These are phyloP conservation scores for Rhynchonema sp. DNA, from an alignment of 2,888 invertebrate species.

Conservation along the genomic window DNA sequence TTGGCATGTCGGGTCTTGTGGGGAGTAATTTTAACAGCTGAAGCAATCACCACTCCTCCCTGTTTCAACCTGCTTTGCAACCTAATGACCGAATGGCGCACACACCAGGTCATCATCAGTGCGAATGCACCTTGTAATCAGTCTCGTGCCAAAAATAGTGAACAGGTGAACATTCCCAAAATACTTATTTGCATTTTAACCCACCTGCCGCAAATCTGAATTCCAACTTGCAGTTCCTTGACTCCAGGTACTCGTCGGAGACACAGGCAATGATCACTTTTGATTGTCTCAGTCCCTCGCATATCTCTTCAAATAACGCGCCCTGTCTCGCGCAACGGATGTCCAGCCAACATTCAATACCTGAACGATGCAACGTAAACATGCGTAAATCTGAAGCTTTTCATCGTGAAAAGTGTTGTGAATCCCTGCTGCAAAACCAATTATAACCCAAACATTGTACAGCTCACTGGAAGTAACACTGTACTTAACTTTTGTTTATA, in stretches of 20 bases:
- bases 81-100: too few relatives aligned
- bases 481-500: neutral
- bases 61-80: too few relatives aligned
- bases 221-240: conserved; percentile 2
- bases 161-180: too few relatives aligned
- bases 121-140: too few relatives aligned
- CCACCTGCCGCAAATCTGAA: neutral
- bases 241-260: conserved; percentile 16
- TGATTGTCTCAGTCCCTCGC: conserved; percentile 22
- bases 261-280: conserved; percentile 24
- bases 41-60: too few relatives aligned
- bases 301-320: conserved; percentile 28
- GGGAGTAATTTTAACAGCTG: too few relatives aligned
- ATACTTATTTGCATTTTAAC: too few relatives aligned
- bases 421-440: neutral
- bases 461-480: neutral
- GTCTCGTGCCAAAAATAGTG: too few relatives aligned
- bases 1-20: too few relatives aligned
- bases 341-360: conserved; percentile 28
- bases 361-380: conserved; percentile 7
- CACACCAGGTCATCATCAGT: too few relatives aligned
- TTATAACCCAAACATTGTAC: neutral
- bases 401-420: neutral
- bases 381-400: neutral
- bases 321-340: conserved; percentile 21